Evolutionary conservation across 2,888 invertebrate genomes (phyloP), one percentile per base, ranked within the genome.

Genomic region (Erynnis tages): DNA sequence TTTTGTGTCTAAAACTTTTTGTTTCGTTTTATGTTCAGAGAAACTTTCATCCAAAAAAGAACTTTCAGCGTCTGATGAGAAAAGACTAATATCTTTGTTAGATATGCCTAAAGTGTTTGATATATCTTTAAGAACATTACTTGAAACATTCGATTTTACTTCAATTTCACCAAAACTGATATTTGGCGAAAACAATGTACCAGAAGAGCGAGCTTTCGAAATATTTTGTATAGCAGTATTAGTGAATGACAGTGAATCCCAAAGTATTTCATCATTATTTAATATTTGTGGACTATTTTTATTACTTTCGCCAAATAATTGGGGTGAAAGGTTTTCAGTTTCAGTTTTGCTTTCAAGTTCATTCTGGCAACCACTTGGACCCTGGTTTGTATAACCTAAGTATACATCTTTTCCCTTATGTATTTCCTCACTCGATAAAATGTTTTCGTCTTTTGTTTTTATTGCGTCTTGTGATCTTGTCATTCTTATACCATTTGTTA

Each of bases 31-130:
- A 83, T 76, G 59, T n/a, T n/a, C 60, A 21, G 88, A 82, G 27
- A 92, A 74, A 63, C 91, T 92, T 40, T 92, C 92, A 59, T 90
- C 91, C 67, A 92, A 92, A 38, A 92, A 66, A 71, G 91, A 90
- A 73, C 88, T 90, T 45, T 87, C 84, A 27, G 81, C 85, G 41
- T 90, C 89, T 3, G 82, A 82, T 25, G 87, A 86, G 71, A 88
- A 86, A 25, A 88, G 64, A 64, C 86, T 88, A 23, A 81, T 58
- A 58, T 86, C 87, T 71, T 80, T 83, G 2, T 63, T 59, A 6
- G 74, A 68, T 14, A 53, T 10, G 32, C 13, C 27, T 16, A 43
- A 37, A 2, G 29, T 19, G 21, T 52, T 52, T 37, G 44, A 21
- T n/a, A 8, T 58, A 43, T 56, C 59, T 62, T 74, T 73, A 21